Base-by-base conservation (phyloP, 2,113 vertebrate genomes). In the Suncus etruscus region DNA sequence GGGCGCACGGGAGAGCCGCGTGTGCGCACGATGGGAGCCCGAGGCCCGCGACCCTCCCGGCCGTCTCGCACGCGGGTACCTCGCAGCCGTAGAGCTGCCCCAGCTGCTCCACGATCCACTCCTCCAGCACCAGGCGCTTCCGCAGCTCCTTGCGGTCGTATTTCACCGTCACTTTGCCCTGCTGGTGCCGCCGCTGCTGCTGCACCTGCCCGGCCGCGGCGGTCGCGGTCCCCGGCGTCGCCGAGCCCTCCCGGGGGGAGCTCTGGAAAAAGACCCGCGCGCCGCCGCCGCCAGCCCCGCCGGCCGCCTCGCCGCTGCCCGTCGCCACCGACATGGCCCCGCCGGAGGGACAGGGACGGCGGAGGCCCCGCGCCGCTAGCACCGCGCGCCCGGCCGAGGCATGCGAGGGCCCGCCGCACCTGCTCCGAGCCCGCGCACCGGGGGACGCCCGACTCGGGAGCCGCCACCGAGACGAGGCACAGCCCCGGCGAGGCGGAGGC, bases 81-180 rank as follows among this genome's bases (percentile, higher is more conserved):
- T 99, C 98, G 91, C 99, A 99, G 97, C 99, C 98, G 90, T 99
- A 99, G 79, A 99, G 98, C 95, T 98, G 98, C 95, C 98, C 99
- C 93, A 99, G 98, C 97, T 99, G 98, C 97, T 99, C 99, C 94
- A 99, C 99, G 98, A 99, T 99, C 99, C 99, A 99, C 96, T 99
- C 99, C 97, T 99, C 99, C 97, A 99, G 97, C 75, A 98, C 98
- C 6, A 99, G 98, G 97, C 99, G 98, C 94, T 99, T 99, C 84
- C 99, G 97, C 97, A 99, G 99, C 98, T 99, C 99, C 92, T 99
- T 99, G 81, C 99, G 98, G 95, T 99, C 99, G 96, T 99, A 99
- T 98, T 99, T 99, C 95, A 99, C 99, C 29, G 99, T 99, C 97
- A 99, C 99, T 98, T 99, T 99, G 54, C 99, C 99, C 94, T 99